Percentiles rank a stretch among this genome's conserved stretches.
Conservation (phyloP, 2,888 invertebrate species). For the Drosophila niveifrons region DNA sequence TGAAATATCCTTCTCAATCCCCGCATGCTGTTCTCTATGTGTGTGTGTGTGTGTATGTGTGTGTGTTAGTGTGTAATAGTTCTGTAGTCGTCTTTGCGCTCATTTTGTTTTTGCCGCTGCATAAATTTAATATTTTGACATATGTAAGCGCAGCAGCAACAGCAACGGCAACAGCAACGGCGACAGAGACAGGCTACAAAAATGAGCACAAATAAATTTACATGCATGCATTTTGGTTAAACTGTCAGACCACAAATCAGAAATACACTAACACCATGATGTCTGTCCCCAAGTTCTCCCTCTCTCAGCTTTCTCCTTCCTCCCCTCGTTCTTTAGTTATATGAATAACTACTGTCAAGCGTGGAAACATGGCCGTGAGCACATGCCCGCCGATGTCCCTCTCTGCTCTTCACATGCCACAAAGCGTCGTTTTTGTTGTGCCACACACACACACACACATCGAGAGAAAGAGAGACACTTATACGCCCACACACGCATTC, state of each 20-base stretch:
- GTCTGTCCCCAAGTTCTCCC: slow-evolving; percentile 37
- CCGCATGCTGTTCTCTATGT: not conserved
- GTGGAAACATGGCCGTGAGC: slow-evolving; percentile 63
- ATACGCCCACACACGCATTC: slow-evolving; percentile 1
- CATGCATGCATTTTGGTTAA: slow-evolving; percentile 81
- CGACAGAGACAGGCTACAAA: slow-evolving; percentile 60
- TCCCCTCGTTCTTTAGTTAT: slow-evolving; percentile 49
- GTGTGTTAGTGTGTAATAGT: slow-evolving; percentile 38
- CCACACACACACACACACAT: not conserved
- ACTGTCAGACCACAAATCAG: slow-evolving; percentile 82
- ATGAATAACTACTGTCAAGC: slow-evolving; percentile 78
- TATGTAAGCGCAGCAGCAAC: slow-evolving; percentile 71
- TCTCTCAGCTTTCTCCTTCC: not conserved
- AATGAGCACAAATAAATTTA: slow-evolving; percentile 80
- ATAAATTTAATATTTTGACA: slow-evolving; percentile 83
- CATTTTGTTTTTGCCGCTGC: slow-evolving; percentile 75
- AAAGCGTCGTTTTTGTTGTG: slow-evolving; percentile 47
- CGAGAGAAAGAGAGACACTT: not conserved
- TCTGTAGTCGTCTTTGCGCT: slow-evolving; percentile 59
- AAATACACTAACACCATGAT: slow-evolving; percentile 77
- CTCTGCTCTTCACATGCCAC: slow-evolving; percentile 27
- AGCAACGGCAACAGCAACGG: slow-evolving; percentile 30
- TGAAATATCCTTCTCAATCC: slow-evolving; percentile 18
- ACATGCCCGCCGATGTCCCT: slow-evolving; percentile 12
- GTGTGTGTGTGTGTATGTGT: slow-evolving; percentile 28